Evolutionary conservation across 2,888 invertebrate genomes (phyloP), one percentile per base, ranked within the genome.

Genomic region (Heliconius sara): DNA sequence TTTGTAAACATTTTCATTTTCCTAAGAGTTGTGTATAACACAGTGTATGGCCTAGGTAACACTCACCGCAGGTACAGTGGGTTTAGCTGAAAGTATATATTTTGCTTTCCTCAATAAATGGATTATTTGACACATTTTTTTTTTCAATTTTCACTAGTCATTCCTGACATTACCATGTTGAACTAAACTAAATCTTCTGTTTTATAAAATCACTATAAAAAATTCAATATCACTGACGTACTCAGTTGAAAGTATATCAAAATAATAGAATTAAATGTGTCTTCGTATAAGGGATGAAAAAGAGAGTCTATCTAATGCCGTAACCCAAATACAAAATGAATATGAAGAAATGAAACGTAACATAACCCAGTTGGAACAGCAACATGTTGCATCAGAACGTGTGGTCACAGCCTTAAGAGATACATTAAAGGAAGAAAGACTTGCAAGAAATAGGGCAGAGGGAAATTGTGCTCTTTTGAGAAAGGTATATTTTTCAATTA

Each of bases 351-450:
- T 91, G 87, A 89, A 87, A 72, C 81, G 83, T 0, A 85, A 87
- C n/a, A 83, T 91, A 19, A 83, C 86, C 0, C 88, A 91, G 74
- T 80, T 92, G 57, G 92, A 94, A 76, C 73, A 85, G 16, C 87
- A 89, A 0, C 85, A 89, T 66, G 83, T 43, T 1, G 85, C 92
- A 0, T 88, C 91, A 0, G 94, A 95, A 83, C 86, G 91, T 0
- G 87, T 92, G 0, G 90, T 93, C 0, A 77, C 84, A 0, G 95
- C 93, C 0, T 76, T 95, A 22, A 81, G 95, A 0, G 94, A 94
- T 47, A 92, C 94, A 0, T 74, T 95, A 79, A 85, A 87, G 9
- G 95, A 95, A 4, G 95, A 95, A 68, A 87, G 93, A 0, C 81
- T 80, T 0, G 90, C 89, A 0, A 88, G 90, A 81, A 91, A 88